Evolutionary conservation across 1,140 invertebrate genomes (phyloP).

Genomic region (Macrosteles quadrilineatus): DNA sequence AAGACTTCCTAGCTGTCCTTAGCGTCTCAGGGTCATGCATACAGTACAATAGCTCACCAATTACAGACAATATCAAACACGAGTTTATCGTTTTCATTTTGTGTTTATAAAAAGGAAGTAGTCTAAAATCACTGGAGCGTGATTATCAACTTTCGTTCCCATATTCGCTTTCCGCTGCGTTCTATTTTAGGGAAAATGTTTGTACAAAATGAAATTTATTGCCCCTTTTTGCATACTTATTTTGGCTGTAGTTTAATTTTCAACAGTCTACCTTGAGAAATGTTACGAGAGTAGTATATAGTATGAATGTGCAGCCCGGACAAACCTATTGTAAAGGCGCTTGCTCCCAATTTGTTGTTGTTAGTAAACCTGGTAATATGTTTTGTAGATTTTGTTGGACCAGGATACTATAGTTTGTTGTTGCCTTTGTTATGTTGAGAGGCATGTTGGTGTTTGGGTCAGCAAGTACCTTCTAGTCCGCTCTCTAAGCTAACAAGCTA

Average conservation of each 20-base stretch:
- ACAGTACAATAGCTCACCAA: constrained; percentile 40
- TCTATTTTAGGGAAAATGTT: neutral
- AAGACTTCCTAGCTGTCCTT: constrained; percentile 37
- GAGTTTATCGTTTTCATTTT: neutral
- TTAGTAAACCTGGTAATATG: neutral
- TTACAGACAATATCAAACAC: constrained; percentile 4
- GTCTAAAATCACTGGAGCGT: neutral
- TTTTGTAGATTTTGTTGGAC: neutral
- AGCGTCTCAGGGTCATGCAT: constrained; percentile 38
- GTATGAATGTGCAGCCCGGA: neutral
- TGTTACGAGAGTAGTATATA: neutral
- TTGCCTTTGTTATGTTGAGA: constrained; percentile 16
- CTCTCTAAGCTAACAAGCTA: too few relatives aligned
- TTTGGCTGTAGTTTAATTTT: constrained; percentile 7
- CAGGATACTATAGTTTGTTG: constrained; percentile 1
- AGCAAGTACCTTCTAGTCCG: too few relatives aligned
- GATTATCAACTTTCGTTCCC: neutral
- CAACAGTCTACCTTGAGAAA: neutral
- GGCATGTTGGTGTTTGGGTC: neutral
- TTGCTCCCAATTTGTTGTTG: neutral
- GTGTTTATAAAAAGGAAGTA: neutral
- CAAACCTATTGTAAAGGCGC: neutral
- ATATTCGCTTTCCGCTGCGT: neutral
- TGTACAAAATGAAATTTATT: neutral
- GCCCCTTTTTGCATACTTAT: neutral